Conservation (phyloP, 2,888 invertebrate species). For the Plemyria rubiginata region DNA sequence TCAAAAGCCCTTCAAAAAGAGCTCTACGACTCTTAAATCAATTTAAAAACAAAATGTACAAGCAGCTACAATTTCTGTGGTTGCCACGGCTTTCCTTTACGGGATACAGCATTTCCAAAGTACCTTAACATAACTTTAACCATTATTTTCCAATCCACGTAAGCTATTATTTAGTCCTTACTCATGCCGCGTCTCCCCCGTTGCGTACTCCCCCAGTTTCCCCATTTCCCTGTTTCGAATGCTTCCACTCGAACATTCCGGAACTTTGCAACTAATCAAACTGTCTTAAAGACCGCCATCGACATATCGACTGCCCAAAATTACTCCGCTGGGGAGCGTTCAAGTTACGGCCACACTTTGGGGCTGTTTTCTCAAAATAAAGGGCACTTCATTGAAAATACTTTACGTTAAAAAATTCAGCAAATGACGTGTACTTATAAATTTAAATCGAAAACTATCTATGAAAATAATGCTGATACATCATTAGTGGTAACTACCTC, state of each 20-base stretch:
- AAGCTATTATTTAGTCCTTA: conserved; percentile 28
- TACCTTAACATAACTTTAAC: conserved; percentile 18
- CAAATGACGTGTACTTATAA: no score
- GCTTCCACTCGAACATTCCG: conserved; percentile 42
- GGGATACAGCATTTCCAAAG: neutral
- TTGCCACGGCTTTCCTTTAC: no score
- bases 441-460: no score
- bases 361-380: neutral
- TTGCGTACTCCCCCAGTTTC: conserved; percentile 24
- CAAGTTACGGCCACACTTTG: conserved; percentile 39
- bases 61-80: no score
- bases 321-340: conserved; percentile 51
- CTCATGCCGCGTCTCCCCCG: conserved; percentile 8
- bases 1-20: no score
- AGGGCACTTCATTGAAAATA: no score
- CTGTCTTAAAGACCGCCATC: conserved; percentile 70
- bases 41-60: no score
- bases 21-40: no score
- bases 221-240: conserved; percentile 29
- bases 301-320: conserved; percentile 68
- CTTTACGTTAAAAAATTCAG: no score
- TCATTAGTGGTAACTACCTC: no score
- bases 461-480: no score
- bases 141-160: conserved; percentile 21
- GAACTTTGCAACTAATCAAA: conserved; percentile 75